Base-by-base conservation (phyloP, 2,113 vertebrate species). In the Rhinolophus ferrumequinum region DNA sequence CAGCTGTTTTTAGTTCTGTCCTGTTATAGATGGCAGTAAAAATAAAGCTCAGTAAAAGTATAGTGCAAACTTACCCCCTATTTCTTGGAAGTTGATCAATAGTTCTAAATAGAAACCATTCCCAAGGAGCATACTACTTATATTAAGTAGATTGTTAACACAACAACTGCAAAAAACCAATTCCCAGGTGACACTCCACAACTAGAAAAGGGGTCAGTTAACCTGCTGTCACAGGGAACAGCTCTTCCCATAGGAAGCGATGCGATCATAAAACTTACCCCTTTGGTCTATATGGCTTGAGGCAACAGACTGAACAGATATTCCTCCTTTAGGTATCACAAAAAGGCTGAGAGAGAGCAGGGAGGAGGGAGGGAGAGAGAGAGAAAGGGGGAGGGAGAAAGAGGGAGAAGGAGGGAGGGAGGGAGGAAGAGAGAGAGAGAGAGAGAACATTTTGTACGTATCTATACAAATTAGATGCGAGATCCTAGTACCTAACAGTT, bases 161-260 rank as follows among this genome's bases (percentile, higher is more conserved):
- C 62, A 64, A 79, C 15, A 80, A 62, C 11, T 47, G 76, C 24
- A 66, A 82, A 35, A 77, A 77, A 69, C 52, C 35, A 90, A 86
- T 60, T 87, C n/a, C 58, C n/a, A 58, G 11, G 30, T 58, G 52
- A 95, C 58, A 69, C 62, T 54, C 77, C 50, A 66, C 30, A 85
- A 77, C 14, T 33, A 66, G 60, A 79, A 90, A 35, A 38, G 16
- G 21, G 38, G 16, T 84, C 11, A 93, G 22, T 66, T 89, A 85
- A 97, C 76, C 18, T 92, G 56, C 56, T 90, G 56, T 93, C 90
- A 88, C 50, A 93, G 54, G 76, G 44, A 94, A 76, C 66, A 97
- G 62, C 33, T 90, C 30, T 89, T 94, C n/a, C 90, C 76, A 60
- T 52, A 95, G 75, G 77, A 80, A 90, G 64, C 22, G 79, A 80